Base-by-base conservation (phyloP, 2,888 invertebrate species). In the Eucriotettix oculatus region DNA sequence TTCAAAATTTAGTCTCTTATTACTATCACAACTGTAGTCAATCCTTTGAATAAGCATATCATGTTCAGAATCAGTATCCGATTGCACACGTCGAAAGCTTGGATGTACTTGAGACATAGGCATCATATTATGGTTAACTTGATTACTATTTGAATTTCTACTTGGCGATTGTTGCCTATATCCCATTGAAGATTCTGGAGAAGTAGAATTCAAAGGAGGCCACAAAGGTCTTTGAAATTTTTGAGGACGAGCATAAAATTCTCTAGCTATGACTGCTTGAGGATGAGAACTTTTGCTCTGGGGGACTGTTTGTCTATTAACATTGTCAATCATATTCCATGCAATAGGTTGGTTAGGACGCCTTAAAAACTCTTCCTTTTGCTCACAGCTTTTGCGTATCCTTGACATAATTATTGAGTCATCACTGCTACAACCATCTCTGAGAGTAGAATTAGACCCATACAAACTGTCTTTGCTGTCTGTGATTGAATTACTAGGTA, bases 321-420 rank as follows among this genome's bases (percentile, higher is more conserved):
- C 16, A 29, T 29, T 16, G 40, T 48, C 48, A 2, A 56, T 12
- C 40, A 62, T 29, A 42, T 52, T 62, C 60, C 60, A 62, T n/a
- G 60, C 54, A 77, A 70, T 79, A 40, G 85, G 83, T 68, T 83
- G 71, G 78, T 83, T 68, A 7, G 87, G 86, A 66, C 87, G 79
- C 70, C 85, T 81, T 62, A 93, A 78, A 73, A 93, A 93, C 68
- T 91, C 91, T 72, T 92, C 91, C 72, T 92, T 92, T n/a, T 48
- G 48, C n/a, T 91, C 90, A 68, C 89, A 84, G 69, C 88, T 90
- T 72, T 87, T 88, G 66, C 88, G 81, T 71, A 90, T 70, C 56
- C 71, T 81, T 65, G 83, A 83, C 78, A 89, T 83, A 68, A 83
- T 82, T 56, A 84, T 78, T 61, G 85, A 84, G 73, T 86, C 86